Base-by-base conservation (phyloP, 2,888 invertebrate genomes). In the Erebia aethiops region DNA sequence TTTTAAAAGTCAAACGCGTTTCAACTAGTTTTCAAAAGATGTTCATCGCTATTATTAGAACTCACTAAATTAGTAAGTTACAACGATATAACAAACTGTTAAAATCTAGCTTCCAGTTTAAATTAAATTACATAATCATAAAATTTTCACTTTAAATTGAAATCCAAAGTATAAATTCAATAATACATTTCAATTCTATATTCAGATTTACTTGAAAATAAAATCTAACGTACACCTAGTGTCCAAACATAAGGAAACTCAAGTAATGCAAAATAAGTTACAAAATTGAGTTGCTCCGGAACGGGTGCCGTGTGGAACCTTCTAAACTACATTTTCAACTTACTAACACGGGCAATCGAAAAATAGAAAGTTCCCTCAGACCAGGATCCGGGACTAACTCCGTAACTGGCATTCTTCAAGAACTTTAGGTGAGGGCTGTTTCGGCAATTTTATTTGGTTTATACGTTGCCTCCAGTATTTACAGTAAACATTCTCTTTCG, bases 291-390 rank as follows among this genome's bases (percentile, higher is more conserved):
- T 87, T 88, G 80, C 79, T 76, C 74, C 74, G 79, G 78, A 82
- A 78, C 83, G 80, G 75, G 80, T 84, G 85, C 84, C 85, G 83
- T 82, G 85, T 84, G 84, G 90, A 89, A 82, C 83, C 84, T 79
- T 78, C 83, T 82, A 85, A 90, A 91, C 89, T 89, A 87, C 87
- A 87, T 90, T 90, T 84, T 81, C 78, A 90, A 92, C 87, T 91
- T 88, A 86, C 87, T 90, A 90, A 91, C 90, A 87, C 86, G 85
- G 85, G 82, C 90, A 91, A 92, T 92, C 90, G 90, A 92, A 92
- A 90, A 91, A 91, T 91, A 90, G 83, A 89, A 91, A 92, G 88
- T 92, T 92, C 80, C 77, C 77, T 77, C 78, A 78, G 80, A 80
- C 83, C 82, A 84, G 84, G 82, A 86, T 87, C 86, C 86, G 83